Base-by-base conservation (phyloP, 2,888 invertebrate species). In the Rotaria magnacalcarata region DNA sequence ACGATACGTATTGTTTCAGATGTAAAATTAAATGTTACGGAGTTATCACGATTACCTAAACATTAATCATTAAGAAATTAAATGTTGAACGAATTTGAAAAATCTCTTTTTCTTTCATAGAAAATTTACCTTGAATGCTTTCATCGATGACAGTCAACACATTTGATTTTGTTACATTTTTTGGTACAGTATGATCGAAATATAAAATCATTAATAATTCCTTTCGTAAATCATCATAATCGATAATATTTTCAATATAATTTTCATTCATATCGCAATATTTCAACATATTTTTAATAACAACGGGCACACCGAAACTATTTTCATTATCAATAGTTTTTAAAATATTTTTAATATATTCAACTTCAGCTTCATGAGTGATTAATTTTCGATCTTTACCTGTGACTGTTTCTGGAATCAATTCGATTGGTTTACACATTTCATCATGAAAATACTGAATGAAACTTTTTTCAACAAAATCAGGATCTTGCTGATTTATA, bases 161-260 rank as follows among this genome's bases (percentile, higher is more conserved):
- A 74, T 85, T 85, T 52, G 50, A 60, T 74, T 85, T 85, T 19
- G 67, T 67, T 21, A 74, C 50, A 85, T 8, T 67, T 21, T 14
- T 27, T 85, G 85, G 85, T 50, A 85, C 50, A 47, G 43, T 34
- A 21, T 19, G 52, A n/a, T 85, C 85, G 52, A 34, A 74, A 85
- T 67, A 52, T 47, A 85, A 74, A 85, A 85, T 50, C n/a, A 74
- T 52, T 50, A 85, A 85, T 47, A 85, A 27, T 50, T 85, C 85
- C 74, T 85, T 85, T 67, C 85, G 85, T 74, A 85, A 85, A 21
- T 85, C 85, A 67, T 85, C 85, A 74, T 85, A 85, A 47, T 85
- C 74, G 74, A 85, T 67, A 85, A 74, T 47, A 74, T 85, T 85
- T 67, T 85, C 85, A 85, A 67, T 34, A 85, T 50, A 85, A 67